Evolutionary conservation across 2,113 vertebrate species (phyloP), one percentile per base, ranked within the genome.

Genomic region (Lycaon pictus): DNA sequence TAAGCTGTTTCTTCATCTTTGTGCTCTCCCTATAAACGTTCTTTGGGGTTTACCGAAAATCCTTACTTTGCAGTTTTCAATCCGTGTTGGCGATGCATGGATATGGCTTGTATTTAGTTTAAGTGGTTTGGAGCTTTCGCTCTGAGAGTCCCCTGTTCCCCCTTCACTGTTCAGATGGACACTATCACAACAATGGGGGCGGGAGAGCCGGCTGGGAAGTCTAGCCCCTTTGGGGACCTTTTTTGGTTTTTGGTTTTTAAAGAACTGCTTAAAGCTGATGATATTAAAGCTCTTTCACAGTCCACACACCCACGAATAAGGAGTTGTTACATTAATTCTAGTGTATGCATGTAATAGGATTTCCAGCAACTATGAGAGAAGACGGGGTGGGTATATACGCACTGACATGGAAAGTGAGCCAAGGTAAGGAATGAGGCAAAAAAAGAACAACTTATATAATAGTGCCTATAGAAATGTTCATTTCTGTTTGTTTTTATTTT

Each of bases 401-500:
- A 74, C n/a, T 83, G 74, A 35, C 48, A 43, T 29, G 51, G 37
- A 83, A 93, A 86, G 19, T 72, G 82, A 67, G 4, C 53, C n/a
- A 76, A 74, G 15, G 58, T 93, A 90, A 76, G n/a, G 10, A 56
- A 29, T 51, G 15, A 96, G 43, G 22, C 48, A 5, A 48, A 37
- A 69, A 74, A 63, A 72, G 27, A 80, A 11, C 62, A 65, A 22
- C 6, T 90, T 65, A 20, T 63, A 19, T 69, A 77, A 48, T 79
- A 13, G 5, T n/a, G 11, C 23, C 82, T 83, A 82, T 35, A 27
- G 4, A 74, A 87, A 77, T 35, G 9, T 84, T 35, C 20, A 12
- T 72, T 92, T 95, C 56, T 60, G 37, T 96, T 85, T 92, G 53
- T 63, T 92, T 95, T 91, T 71, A 23, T 43, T 63, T 92, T 95